Percentiles rank a stretch among this genome's conserved stretches.
These are phyloP conservation scores for Dicrostonyx torquatus DNA, from an alignment of 2,797 vertebrate genomes.

Conservation along the genomic window DNA sequence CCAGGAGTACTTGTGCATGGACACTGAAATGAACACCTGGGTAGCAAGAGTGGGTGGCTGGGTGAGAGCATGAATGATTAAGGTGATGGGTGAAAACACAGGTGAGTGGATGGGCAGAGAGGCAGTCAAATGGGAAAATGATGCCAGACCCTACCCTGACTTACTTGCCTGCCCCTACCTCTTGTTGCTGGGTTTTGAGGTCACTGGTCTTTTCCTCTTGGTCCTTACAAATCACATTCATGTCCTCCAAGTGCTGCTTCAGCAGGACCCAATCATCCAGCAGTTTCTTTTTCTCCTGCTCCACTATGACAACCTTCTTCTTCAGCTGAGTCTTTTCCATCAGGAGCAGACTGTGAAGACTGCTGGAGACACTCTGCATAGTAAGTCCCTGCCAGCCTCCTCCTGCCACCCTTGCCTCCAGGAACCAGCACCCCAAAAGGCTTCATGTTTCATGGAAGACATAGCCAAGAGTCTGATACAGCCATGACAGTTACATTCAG, in stretches of 20 bases:
- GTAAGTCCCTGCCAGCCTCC: constrained; percentile 3
- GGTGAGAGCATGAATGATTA: no score
- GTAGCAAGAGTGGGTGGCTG: background rate
- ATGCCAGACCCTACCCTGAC: background rate
- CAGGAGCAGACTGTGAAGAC: constrained; percentile 90
- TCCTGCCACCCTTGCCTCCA: background rate
- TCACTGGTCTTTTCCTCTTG: constrained; percentile 91
- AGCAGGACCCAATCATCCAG: constrained; percentile 93
- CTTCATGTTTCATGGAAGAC: background rate
- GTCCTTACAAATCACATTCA: constrained; percentile 92
- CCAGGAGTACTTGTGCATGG: background rate
- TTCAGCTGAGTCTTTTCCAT: constrained; percentile 93
- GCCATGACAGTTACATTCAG: background rate
- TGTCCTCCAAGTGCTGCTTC: constrained; percentile 94
- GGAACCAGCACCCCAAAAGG: constrained; percentile 62
- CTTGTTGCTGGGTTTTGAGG: constrained; percentile 93
- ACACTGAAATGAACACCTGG: background rate
- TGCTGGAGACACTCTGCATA: constrained; percentile 83
- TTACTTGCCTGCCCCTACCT: constrained; percentile 85
- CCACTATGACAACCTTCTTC: constrained; percentile 92
- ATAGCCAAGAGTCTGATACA: constrained; percentile 9
- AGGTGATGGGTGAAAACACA: no score
- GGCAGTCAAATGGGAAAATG: background rate
- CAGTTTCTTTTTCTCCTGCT: constrained; percentile 93
- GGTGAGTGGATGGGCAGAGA: background rate